A percentile compares a stretch with the other conserved stretches of the same genome.
phyloP scores from a whole-genome alignment of 2,113 vertebrate genomes.

The Mobula birostris region DNA sequence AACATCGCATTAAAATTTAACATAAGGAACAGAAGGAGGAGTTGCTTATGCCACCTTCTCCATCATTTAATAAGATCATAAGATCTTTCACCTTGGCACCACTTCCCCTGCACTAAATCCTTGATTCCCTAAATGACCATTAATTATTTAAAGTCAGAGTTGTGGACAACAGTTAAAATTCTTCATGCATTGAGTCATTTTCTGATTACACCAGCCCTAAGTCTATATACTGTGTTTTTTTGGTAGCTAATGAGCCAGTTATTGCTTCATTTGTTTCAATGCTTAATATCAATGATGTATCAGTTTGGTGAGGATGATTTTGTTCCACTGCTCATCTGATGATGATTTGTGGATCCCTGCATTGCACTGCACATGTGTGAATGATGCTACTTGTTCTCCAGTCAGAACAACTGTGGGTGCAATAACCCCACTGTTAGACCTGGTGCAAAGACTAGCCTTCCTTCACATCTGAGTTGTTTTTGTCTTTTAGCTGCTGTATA shows the following conservation, averaged over 20 bases:
- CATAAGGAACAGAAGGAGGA: too few relatives aligned
- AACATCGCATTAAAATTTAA: neutral
- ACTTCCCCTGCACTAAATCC: too few relatives aligned
- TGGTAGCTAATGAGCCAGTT: neutral
- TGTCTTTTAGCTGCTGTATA: conserved; percentile 63
- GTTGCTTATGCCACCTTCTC: too few relatives aligned
- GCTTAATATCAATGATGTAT: neutral
- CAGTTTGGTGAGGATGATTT: too few relatives aligned
- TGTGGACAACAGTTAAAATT: neutral
- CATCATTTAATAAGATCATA: too few relatives aligned
- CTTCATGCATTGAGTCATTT: neutral
- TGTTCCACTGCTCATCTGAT: neutral
- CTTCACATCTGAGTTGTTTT: neutral
- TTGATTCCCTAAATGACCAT: too few relatives aligned
- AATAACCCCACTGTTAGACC: neutral
- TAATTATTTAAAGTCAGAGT: too few relatives aligned
- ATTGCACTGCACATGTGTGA: neutral
- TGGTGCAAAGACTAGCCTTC: neutral
- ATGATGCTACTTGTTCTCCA: neutral
- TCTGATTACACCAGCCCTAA: neutral
- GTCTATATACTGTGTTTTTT: neutral
- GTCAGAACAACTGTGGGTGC: neutral
- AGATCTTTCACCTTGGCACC: too few relatives aligned
- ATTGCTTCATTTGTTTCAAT: neutral
- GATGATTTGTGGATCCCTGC: neutral